Evolutionary conservation across 2,888 invertebrate species (phyloP), one percentile per base, ranked within the genome.

Genomic region (Mesochorus sp.): DNA sequence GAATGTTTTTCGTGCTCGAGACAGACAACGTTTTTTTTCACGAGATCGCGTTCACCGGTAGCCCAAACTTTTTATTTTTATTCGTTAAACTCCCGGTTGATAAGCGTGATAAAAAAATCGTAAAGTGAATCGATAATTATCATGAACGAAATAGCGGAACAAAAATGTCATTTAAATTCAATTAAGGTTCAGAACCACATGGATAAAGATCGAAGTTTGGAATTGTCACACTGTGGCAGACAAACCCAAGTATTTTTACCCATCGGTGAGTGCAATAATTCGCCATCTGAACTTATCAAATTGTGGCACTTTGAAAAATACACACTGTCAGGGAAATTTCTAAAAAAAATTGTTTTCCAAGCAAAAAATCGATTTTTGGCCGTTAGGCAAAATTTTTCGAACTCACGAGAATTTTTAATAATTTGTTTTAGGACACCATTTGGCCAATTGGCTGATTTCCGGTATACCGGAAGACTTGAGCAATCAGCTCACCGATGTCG

Each of bases 391-490:
- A 14, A 19, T 19, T 44, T 44, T 14, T 44, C 8, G 19, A 39
- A 39, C n/a, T 10, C 39, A 10, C 39, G 39, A 6, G 39, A 51
- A 37, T 55, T 61, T 47, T 31, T 70, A 19, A 47, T 55, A 51
- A 28, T 24, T 39, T 59, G 83, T 93, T 93, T 21, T 92, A 98
- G 98, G 98, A 91, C 96, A 97, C 92, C 97, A 97, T 96, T 93
- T 98, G 87, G 93, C 97, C 85, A 97, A 97, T 91, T 97, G 97
- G 97, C 94, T 97, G 86, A 92, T 95, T 82, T 95, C 96, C 61
- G 95, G 96, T 42, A 93, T 95, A 83, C 93, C 94, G 79, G 96
- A 95, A 85, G 94, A 94, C 85, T 90, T 95, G 51, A 93, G 93
- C 83, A 92, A 93, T 80, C 91, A 94, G 74, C 90, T 95, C 80